phyloP scores from a whole-genome alignment of 2,797 vertebrate species.

The Acanthurus leucopareius region DNA sequence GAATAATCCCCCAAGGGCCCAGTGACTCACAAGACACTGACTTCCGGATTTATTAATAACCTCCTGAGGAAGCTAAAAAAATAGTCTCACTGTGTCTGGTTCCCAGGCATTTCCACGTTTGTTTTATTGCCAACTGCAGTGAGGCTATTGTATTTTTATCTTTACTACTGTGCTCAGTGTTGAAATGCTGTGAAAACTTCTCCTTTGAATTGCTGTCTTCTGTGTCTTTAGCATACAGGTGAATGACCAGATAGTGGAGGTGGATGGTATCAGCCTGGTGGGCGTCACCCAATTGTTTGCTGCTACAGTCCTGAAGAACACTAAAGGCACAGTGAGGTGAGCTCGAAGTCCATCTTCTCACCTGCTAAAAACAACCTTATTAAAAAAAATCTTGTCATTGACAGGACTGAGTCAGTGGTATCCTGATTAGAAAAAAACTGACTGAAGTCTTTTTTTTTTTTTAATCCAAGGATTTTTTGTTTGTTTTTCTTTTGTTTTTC shows the following conservation, averaged over 20 bases:
- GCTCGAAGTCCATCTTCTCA: constrained; percentile 41
- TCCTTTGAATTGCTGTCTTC: background rate
- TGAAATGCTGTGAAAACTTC: constrained; percentile 21
- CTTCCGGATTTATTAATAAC: constrained; percentile 65
- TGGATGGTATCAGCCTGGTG: constrained; percentile 93
- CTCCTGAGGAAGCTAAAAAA: constrained; percentile 50
- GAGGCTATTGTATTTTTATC: background rate
- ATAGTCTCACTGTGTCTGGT: constrained; percentile 37
- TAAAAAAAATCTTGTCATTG: constrained; percentile 13
- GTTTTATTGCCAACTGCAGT: constrained; percentile 26
- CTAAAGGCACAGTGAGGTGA: constrained; percentile 93
- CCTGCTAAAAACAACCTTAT: background rate
- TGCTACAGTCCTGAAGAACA: constrained; percentile 96
- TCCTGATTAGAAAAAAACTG: constrained; percentile 16
- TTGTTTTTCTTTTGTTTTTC: background rate
- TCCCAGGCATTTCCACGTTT: constrained; percentile 45
- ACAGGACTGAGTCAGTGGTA: constrained; percentile 1
- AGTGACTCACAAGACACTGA: constrained; percentile 44
- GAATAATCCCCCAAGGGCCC: constrained; percentile 36
- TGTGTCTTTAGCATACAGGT: constrained; percentile 90
- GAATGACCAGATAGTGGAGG: constrained; percentile 96
- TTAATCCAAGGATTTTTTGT: background rate
- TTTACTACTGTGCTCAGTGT: background rate
- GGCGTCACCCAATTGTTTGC: constrained; percentile 95
- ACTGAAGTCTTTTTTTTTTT: constrained; percentile 9